Percentiles rank a stretch among this genome's conserved stretches.
These are phyloP conservation scores for Chelon labrosus DNA, from an alignment of 2,797 vertebrate species.

Conservation along the genomic window DNA sequence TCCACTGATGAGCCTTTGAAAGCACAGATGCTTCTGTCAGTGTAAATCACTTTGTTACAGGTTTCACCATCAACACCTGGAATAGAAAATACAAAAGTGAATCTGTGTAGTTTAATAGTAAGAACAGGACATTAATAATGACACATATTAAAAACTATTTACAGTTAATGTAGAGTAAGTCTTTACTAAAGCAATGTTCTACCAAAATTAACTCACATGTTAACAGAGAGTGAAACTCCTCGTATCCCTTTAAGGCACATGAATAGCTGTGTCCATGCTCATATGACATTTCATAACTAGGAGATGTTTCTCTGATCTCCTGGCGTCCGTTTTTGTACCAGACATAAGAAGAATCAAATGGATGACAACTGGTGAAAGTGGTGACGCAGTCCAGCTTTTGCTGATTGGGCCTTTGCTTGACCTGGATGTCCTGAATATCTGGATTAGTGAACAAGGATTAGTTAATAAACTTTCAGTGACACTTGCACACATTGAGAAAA, in stretches of 20 bases:
- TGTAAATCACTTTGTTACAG: conserved; percentile 47
- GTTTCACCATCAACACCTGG: conserved; percentile 11
- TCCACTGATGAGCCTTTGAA: conserved; percentile 47
- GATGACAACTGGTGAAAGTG: conserved; percentile 10
- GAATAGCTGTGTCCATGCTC: not conserved
- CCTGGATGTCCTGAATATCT: not conserved
- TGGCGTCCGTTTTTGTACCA: conserved; percentile 39
- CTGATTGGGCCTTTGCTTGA: not conserved
- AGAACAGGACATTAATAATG: not conserved
- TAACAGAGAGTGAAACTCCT: conserved; percentile 4
- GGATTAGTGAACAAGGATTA: not conserved
- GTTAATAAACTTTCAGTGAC: not conserved
- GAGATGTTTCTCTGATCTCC: rapidly evolving
- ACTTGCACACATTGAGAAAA: not conserved
- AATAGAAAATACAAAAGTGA: not conserved
- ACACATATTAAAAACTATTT: not conserved
- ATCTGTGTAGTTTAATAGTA: not conserved
- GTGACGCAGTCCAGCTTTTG: conserved; percentile 6
- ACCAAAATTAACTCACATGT: conserved; percentile 47
- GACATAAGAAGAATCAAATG: not conserved
- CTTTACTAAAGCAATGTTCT: no score
- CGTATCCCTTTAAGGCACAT: conserved; percentile 26
- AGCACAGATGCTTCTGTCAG: conserved; percentile 40
- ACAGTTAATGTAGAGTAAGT: no score
- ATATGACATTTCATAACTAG: rapidly evolving